Conservation (phyloP, 2,113 vertebrate genomes). For the Spheniscus mendiculus region DNA sequence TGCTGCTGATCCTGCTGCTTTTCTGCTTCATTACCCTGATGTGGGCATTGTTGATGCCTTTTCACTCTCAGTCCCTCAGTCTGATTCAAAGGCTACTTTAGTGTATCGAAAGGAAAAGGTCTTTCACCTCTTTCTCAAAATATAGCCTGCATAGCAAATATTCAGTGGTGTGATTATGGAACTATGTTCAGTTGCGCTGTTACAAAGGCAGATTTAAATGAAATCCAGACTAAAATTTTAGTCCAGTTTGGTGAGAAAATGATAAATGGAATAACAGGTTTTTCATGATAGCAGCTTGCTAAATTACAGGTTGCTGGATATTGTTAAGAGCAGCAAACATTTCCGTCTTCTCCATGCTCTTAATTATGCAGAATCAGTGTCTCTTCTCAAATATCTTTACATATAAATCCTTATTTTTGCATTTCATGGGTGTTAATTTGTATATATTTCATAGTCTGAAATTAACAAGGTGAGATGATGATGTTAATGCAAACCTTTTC, state of each 20-base stretch:
- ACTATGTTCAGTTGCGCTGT: no score
- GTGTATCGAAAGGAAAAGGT: constrained; percentile 1
- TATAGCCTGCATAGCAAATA: not conserved
- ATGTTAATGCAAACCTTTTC: not conserved
- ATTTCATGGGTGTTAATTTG: constrained; percentile 27
- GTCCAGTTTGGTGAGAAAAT: constrained; percentile 31
- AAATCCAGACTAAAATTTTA: constrained; percentile 19
- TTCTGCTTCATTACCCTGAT: constrained; percentile 67
- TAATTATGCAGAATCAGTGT: constrained; percentile 14
- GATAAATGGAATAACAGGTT: constrained; percentile 14
- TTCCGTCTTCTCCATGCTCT: constrained; percentile 22
- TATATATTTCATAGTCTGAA: not conserved
- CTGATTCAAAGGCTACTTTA: constrained; percentile 40
- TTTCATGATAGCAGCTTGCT: not conserved
- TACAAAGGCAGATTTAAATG: constrained; percentile 57
- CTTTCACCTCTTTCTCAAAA: constrained; percentile 26
- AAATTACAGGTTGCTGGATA: constrained; percentile 15
- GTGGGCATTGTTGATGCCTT: constrained; percentile 39
- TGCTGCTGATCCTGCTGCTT: constrained; percentile 44
- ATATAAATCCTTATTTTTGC: constrained; percentile 21
- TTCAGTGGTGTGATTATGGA: no score
- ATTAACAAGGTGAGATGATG: not conserved
- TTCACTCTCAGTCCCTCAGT: not conserved
- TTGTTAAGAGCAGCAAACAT: not conserved
- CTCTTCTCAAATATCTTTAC: constrained; percentile 5